Evolutionary conservation across 2,113 vertebrate species (phyloP).

Genomic region (Lepisosteus oculatus): DNA sequence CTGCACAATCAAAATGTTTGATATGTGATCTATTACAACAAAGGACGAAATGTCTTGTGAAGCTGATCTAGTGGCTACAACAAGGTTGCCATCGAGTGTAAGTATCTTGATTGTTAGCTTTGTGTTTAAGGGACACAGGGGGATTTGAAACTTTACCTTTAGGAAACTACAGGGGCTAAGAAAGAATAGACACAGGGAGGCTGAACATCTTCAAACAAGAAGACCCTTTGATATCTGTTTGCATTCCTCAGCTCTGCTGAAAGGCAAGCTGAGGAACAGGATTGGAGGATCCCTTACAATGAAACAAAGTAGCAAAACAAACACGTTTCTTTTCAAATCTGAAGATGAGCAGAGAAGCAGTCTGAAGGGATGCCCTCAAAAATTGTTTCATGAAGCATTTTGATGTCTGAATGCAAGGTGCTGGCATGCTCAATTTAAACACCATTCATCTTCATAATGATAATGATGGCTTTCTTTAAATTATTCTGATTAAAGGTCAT

Average conservation of each 20-base stretch:
- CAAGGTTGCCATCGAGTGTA: conserved; percentile 9
- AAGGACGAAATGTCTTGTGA: background rate
- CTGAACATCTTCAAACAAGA: conserved; percentile 53
- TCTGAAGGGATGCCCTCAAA: conserved; percentile 25
- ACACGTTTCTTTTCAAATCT: conserved; percentile 51
- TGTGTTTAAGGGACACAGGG: conserved; percentile 13
- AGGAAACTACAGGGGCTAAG: conserved; percentile 39
- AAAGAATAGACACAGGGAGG: conserved; percentile 44
- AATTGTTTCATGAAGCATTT: no score
- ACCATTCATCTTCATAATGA: conserved; percentile 20
- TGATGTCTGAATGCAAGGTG: conserved; percentile 29
- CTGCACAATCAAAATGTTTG: conserved; percentile 37
- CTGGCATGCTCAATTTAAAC: conserved; percentile 35
- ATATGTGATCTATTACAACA: background rate
- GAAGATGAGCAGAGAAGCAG: conserved; percentile 31
- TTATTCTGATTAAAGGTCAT: no score
- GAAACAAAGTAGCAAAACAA: conserved; percentile 54
- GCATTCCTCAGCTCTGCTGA: conserved; percentile 62
- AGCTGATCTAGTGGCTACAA: background rate
- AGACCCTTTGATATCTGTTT: conserved; percentile 64
- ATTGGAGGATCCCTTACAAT: conserved; percentile 53
- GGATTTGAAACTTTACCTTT: conserved; percentile 44
- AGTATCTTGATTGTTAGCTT: conserved; percentile 2
- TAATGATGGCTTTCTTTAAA: conserved; percentile 6
- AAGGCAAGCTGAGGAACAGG: conserved; percentile 54